Percentiles rank a stretch among this genome's conserved stretches.
These are phyloP conservation scores for Lamellibrachia columna DNA, from an alignment of 2,888 invertebrate species.

Conservation along the genomic window DNA sequence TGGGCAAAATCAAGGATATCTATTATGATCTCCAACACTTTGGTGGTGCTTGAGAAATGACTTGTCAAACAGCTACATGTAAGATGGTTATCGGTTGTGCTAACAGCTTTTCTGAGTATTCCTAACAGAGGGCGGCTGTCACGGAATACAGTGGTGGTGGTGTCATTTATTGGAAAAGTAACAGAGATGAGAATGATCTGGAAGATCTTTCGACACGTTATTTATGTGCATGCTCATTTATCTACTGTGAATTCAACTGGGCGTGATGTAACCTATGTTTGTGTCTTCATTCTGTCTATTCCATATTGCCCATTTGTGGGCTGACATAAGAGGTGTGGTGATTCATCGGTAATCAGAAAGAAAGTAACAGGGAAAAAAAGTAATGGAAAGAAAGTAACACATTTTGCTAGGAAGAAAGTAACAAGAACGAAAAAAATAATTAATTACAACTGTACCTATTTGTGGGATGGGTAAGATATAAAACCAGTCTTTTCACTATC, in stretches of 20 bases:
- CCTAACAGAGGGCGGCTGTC: background rate
- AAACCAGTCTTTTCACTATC: too few relatives aligned
- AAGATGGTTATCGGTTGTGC: background rate
- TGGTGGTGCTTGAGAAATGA: background rate
- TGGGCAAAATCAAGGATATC: background rate
- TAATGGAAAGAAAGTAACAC: too few relatives aligned
- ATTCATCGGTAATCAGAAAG: too few relatives aligned
- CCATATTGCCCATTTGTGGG: too few relatives aligned
- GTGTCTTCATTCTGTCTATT: background rate
- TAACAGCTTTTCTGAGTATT: background rate
- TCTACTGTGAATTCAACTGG: background rate
- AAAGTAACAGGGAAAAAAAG: too few relatives aligned
- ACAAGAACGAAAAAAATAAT: too few relatives aligned
- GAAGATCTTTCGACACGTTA: background rate
- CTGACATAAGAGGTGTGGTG: too few relatives aligned
- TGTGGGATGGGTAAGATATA: too few relatives aligned
- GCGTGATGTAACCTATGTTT: background rate
- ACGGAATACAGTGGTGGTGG: background rate
- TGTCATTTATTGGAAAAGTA: background rate
- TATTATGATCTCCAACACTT: background rate
- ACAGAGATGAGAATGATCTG: background rate
- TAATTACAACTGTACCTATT: too few relatives aligned
- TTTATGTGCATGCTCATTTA: background rate
- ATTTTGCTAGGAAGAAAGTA: too few relatives aligned
- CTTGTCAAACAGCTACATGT: background rate